phyloP scores from a whole-genome alignment of 2,113 vertebrate genomes.

The Python bivittatus region DNA sequence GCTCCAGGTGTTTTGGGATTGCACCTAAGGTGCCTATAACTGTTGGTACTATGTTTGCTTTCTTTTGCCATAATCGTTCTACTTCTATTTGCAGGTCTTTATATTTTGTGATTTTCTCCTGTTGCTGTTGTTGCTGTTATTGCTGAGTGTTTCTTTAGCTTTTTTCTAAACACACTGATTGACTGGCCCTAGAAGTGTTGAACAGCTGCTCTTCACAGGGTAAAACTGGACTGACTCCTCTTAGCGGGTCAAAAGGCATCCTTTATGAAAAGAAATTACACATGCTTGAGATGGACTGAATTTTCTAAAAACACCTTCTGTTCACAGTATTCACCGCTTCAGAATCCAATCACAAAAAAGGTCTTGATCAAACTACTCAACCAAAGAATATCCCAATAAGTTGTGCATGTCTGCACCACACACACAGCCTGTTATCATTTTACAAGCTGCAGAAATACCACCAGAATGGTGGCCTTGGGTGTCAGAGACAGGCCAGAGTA shows the following conservation, averaged over 20 bases:
- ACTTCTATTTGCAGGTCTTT: no score
- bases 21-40: no score
- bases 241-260: background rate
- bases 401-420: accelerated
- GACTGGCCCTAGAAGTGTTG: background rate
- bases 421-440: background rate
- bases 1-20: no score
- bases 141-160: constrained; percentile 25
- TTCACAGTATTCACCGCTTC: background rate
- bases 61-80: no score
- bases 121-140: no score
- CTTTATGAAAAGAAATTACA: constrained; percentile 20
- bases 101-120: no score
- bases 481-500: accelerated
- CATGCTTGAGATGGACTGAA: background rate
- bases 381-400: accelerated
- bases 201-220: constrained; percentile 1
- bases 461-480: accelerated
- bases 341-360: background rate
- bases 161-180: constrained; percentile 21
- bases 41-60: no score
- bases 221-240: accelerated
- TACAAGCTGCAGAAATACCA: background rate
- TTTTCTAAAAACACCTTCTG: constrained; percentile 3
- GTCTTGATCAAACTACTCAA: constrained; percentile 16